These are phyloP conservation scores for Lates japonicus DNA, from an alignment of 2,797 vertebrate species.

Conservation along the genomic window DNA sequence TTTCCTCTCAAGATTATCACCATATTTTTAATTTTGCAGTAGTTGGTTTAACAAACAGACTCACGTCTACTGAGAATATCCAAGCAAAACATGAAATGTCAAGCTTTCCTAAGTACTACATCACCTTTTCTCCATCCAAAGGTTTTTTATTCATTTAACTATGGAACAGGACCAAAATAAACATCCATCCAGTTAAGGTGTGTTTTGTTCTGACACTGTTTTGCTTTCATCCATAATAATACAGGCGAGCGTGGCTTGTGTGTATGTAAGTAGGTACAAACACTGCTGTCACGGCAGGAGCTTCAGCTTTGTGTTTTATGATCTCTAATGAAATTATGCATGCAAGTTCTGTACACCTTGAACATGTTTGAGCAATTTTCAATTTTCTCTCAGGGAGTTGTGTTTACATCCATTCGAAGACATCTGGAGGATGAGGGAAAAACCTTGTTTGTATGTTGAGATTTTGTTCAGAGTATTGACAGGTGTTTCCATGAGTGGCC, in stretches of 20 bases:
- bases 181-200: not conserved
- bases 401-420: slow-evolving; percentile 67
- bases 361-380: slow-evolving; percentile 56
- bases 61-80: slow-evolving; percentile 2
- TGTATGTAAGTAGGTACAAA: slow-evolving; percentile 53
- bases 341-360: slow-evolving; percentile 37
- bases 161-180: slow-evolving; percentile 38
- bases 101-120: slow-evolving; percentile 23
- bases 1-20: slow-evolving; percentile 1
- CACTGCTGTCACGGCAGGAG: slow-evolving; percentile 28
- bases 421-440: slow-evolving; percentile 66
- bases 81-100: slow-evolving; percentile 22
- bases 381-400: slow-evolving; percentile 39
- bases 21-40: slow-evolving; percentile 33
- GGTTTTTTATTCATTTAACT: slow-evolving; percentile 25
- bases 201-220: slow-evolving; percentile 46
- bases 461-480: slow-evolving; percentile 62
- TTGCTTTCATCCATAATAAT: no score
- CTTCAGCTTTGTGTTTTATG: slow-evolving; percentile 48
- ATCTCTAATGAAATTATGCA: slow-evolving; percentile 58
- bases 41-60: slow-evolving; percentile 12
- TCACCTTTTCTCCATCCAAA: slow-evolving; percentile 28
- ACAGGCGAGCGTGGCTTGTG: no score
- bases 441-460: slow-evolving; percentile 57
- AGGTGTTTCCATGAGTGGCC: slow-evolving; percentile 65